phyloP scores from a whole-genome alignment of 2,113 vertebrate genomes.

The Austrofundulus limnaeus region DNA sequence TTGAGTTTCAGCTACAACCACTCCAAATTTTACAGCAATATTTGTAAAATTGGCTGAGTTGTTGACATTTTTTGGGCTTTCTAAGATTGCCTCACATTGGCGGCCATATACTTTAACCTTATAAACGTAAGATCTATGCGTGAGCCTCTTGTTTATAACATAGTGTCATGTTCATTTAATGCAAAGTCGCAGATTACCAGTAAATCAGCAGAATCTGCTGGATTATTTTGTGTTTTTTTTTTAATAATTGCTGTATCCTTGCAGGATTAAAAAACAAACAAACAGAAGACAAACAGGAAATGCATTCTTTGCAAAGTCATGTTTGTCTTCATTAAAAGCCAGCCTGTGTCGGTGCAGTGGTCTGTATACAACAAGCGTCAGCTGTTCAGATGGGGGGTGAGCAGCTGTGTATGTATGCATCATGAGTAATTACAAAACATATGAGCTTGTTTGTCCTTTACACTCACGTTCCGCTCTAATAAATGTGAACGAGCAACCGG shows the following conservation, averaged over 20 bases:
- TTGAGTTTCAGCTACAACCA: too few species aligned
- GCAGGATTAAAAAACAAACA: rapidly evolving
- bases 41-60: too few species aligned
- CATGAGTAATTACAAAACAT: slow-evolving; percentile 41
- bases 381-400: slow-evolving; percentile 26
- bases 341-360: neutral
- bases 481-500: slow-evolving; percentile 30
- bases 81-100: too few species aligned
- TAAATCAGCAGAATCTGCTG: too few species aligned
- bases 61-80: too few species aligned
- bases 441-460: neutral
- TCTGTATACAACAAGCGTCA: slow-evolving; percentile 35
- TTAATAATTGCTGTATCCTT: neutral
- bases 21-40: too few species aligned
- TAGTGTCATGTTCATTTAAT: too few species aligned
- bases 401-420: slow-evolving; percentile 33
- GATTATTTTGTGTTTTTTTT: too few species aligned
- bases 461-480: slow-evolving; percentile 55
- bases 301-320: neutral
- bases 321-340: neutral
- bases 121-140: too few species aligned
- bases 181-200: too few species aligned
- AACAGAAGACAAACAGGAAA: slow-evolving; percentile 28
- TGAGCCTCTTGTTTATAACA: too few species aligned
- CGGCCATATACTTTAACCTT: too few species aligned